Conservation (phyloP, 2,888 invertebrate genomes). For the Ornithoptera priamus region DNA sequence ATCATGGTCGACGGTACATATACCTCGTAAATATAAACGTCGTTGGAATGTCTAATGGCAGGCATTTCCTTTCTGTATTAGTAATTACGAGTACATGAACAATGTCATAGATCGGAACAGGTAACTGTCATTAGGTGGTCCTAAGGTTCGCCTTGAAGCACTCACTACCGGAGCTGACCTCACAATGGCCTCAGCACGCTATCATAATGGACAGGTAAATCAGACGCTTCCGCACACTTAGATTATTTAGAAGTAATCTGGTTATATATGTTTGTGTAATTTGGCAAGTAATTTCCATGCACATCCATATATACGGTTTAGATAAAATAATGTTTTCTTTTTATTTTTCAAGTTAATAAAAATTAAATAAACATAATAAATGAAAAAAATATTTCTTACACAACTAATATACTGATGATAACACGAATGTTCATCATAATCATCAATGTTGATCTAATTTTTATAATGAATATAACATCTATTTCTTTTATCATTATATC, state of each 20-base stretch:
- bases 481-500: no score
- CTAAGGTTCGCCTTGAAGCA: constrained; percentile 36
- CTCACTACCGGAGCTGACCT: constrained; percentile 34
- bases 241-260: constrained; percentile 17
- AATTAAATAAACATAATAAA: no score
- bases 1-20: constrained; percentile 9
- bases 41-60: constrained; percentile 24
- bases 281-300: no score
- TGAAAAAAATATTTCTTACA: no score
- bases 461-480: no score
- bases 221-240: constrained; percentile 44
- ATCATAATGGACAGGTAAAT: constrained; percentile 41
- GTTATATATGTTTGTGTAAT: background rate
- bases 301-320: no score
- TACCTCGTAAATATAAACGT: background rate
- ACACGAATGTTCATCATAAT: no score
- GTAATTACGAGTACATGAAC: constrained; percentile 27
- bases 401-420: no score
- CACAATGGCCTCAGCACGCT: constrained; percentile 35
- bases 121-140: constrained; percentile 30
- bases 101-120: constrained; percentile 31
- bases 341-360: no score
- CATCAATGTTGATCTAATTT: no score
- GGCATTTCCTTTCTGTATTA: constrained; percentile 23
- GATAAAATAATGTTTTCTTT: no score